phyloP scores from a whole-genome alignment of 2,797 vertebrate genomes.

The Diglossa cyanea region DNA sequence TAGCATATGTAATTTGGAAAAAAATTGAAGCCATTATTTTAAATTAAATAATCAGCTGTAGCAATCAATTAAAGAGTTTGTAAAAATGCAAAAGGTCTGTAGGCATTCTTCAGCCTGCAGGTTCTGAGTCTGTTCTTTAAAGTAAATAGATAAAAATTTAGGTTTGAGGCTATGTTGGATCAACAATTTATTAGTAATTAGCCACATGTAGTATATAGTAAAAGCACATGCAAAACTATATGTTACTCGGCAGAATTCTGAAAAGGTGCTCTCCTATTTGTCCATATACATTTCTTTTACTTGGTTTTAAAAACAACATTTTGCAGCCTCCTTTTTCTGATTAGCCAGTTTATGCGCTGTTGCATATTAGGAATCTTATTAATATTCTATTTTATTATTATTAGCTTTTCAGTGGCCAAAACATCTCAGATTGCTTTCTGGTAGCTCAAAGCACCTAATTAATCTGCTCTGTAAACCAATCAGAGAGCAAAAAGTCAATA shows the following conservation, averaged over 20 bases:
- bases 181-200: not conserved
- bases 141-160: not conserved
- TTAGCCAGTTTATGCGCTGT: not conserved
- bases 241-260: not conserved
- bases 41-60: not conserved
- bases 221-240: not conserved
- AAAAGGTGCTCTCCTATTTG: not conserved
- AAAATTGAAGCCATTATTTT: not conserved
- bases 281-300: not conserved
- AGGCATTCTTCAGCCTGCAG: not conserved
- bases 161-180: not conserved
- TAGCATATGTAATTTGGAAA: not conserved
- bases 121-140: not conserved
- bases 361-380: not conserved
- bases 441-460: not conserved
- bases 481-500: not conserved
- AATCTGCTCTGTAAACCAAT: not conserved
- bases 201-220: not conserved
- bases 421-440: not conserved
- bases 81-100: not conserved
- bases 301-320: not conserved
- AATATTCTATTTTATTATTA: slow-evolving; percentile 14
- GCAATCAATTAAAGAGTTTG: not conserved
- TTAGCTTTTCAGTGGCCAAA: slow-evolving; percentile 3
- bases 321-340: not conserved